These are phyloP conservation scores for Lathronympha strigana DNA, from an alignment of 2,888 invertebrate genomes.

Conservation along the genomic window DNA sequence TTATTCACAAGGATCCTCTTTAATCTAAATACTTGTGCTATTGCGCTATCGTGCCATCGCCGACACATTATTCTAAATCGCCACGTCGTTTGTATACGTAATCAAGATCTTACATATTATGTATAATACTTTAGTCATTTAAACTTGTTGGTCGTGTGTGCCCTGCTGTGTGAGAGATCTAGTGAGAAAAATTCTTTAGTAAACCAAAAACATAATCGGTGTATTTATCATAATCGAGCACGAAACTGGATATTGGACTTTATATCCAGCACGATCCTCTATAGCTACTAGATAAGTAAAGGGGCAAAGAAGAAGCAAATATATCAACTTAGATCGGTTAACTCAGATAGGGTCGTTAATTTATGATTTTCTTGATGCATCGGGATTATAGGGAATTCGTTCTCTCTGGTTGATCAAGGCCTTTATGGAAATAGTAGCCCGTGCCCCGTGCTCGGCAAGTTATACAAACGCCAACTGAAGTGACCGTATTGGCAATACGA, in stretches of 20 bases:
- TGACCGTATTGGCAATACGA: conserved; percentile 34
- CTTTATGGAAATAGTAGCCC: no score
- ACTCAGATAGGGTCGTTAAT: no score
- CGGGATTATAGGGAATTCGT: no score
- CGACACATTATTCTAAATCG: conserved; percentile 29
- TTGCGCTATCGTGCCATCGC: conserved; percentile 20
- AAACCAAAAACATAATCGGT: no score
- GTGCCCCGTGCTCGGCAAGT: neutral
- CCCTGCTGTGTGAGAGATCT: neutral
- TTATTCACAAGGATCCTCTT: conserved; percentile 4
- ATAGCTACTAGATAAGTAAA: no score
- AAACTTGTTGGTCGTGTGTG: neutral
- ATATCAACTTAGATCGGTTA: no score
- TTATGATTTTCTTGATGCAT: no score
- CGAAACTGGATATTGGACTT: no score
- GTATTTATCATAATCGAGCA: no score
- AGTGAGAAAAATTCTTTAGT: neutral
- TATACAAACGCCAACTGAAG: neutral
- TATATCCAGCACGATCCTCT: no score
- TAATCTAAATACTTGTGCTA: conserved; percentile 9
- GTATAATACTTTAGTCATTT: conserved; percentile 10
- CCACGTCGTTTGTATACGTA: conserved; percentile 18
- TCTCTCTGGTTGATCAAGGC: no score
- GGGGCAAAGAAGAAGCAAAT: no score
- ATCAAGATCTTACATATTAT: conserved; percentile 5